Evolutionary conservation across 2,888 invertebrate genomes (phyloP), one percentile per base, ranked within the genome.

Genomic region (Dicyrtoma fusca): DNA sequence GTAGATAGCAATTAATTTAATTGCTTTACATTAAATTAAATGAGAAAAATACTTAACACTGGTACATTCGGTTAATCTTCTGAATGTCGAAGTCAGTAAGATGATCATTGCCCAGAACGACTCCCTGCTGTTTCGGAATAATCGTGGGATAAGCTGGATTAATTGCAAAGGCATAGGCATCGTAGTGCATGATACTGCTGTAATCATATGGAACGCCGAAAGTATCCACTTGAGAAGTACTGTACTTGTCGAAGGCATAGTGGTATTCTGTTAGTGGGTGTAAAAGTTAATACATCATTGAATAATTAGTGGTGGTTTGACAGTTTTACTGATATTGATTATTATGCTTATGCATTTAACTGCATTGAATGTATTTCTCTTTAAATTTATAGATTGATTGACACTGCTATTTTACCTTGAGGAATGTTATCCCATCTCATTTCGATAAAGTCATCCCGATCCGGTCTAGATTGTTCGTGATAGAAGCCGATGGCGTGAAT

Each of bases 121-220:
- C 66, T 45, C 72, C 68, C n/a, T 49, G 1, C 47, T 59, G 34
- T 17, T 64, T 63, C 1, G 71, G 45, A 26, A 64, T 64, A 55
- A 76, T 74, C 10, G 74, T 74, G 1, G 71, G 74, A 8, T 8
- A 17, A 17, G 42, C 61, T 8, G 69, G 44, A 57, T 74, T 61
- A 51, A 70, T 84, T 53, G 84, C 84, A 19, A 76, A 76, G n/a
- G 72, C 76, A 49, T 61, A 68, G 8, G 57, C 49, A 49, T 72
- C 73, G 62, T 76, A 76, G 25, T 76, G 76, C 76, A 76, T 76
- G 23, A 76, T 76, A 63, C 73, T 73, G 6, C 57, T 69, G 69
- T 73, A 73, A 51, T 74, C 76, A 26, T 76, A 76, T n/a, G 76
- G 76, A 14, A 74, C 74, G 26, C 70, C 71, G 53, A 64, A 76